These are phyloP conservation scores for Eretmocerus hayati DNA, from an alignment of 2,888 invertebrate genomes.

Conservation along the genomic window DNA sequence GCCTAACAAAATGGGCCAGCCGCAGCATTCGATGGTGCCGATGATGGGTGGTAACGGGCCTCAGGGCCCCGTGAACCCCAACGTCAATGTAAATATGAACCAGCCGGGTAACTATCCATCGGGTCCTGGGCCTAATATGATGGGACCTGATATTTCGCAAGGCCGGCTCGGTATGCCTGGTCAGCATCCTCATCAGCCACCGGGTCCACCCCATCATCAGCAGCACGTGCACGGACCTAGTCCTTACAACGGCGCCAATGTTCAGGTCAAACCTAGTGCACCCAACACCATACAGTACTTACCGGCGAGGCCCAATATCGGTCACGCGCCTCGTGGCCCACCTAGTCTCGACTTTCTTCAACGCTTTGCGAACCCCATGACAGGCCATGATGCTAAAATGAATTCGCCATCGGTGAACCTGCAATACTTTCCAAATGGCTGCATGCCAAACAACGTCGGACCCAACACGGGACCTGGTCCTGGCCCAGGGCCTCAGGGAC, in stretches of 20 bases:
- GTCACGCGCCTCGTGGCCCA: slow-evolving; percentile 68
- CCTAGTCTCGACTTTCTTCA: slow-evolving; percentile 86
- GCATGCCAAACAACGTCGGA: slow-evolving; percentile 48
- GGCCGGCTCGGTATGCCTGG: slow-evolving; percentile 36
- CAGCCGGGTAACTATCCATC: slow-evolving; percentile 37
- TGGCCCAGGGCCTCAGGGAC: slow-evolving; percentile 43
- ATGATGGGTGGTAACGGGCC: slow-evolving; percentile 41
- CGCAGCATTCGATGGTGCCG: slow-evolving; percentile 42
- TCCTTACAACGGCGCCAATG: slow-evolving; percentile 70
- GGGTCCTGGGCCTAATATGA: slow-evolving; percentile 36
- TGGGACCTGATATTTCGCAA: slow-evolving; percentile 52
- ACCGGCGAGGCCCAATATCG: slow-evolving; percentile 86
- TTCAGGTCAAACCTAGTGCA: slow-evolving; percentile 85
- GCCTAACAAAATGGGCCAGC: slow-evolving; percentile 37
- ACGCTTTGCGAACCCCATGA: slow-evolving; percentile 71
- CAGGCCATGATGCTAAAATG: slow-evolving; percentile 62
- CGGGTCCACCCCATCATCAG: slow-evolving; percentile 22
- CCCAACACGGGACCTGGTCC: slow-evolving; percentile 43
- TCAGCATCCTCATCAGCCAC: slow-evolving; percentile 24
- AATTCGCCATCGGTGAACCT: slow-evolving; percentile 57
- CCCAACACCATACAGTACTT: slow-evolving; percentile 98
- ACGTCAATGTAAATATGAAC: slow-evolving; percentile 12
- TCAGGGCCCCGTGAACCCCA: slow-evolving; percentile 47
- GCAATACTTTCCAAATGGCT: slow-evolving; percentile 66
- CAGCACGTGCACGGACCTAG: slow-evolving; percentile 43